Base-by-base conservation (phyloP, 1,140 invertebrate species). In the Branchinecta lynchi region DNA sequence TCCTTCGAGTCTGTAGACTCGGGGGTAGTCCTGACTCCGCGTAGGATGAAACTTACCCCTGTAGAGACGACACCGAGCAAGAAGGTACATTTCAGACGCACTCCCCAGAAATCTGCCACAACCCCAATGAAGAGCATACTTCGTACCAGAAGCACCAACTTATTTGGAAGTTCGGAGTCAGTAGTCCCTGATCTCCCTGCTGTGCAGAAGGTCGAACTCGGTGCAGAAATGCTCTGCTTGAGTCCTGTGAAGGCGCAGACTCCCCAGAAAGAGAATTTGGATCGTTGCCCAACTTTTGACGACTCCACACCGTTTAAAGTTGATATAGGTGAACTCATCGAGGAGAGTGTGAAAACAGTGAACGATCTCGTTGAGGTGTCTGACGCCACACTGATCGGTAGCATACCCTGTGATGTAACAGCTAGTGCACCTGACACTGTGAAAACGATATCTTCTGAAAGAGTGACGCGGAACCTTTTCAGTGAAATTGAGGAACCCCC, bases 91-190 rank as follows among this genome's bases (percentile, higher is more conserved):
- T 60, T 60, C 17, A 20, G 51, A 60, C 2, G 51, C 1, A 60
- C 2, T 3, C 51, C 51, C 12, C 12, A 60, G 51, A 60, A 60
- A 60, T 32, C 32, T 32, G 17, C 51, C 17, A 12, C 17, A 60
- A 60, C 51, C 51, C 51, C 51, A 20, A 60, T 20, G 17, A 60
- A 60, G 51, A 60, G 51, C 51, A 60, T 60, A 60, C 51, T 60
- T 20, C 51, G 51, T 12, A 60, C 51, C 17, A 12, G 51, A 60
- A 60, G 51, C 17, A 15, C 12, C 2, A 60, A 60, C 17, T 20
- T 60, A 20, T 60, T 60, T 6, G 51, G 51, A 20, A 32, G 32
- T 32, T 32, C 32, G 32, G 32, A 32, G 32, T 3, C 32, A 32
- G 51, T 15, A 20, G 17, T 60, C 17, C 17, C 51, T 60, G 12